Conservation (phyloP, 1,140 invertebrate genomes). For the Marisa cornuarietis region DNA sequence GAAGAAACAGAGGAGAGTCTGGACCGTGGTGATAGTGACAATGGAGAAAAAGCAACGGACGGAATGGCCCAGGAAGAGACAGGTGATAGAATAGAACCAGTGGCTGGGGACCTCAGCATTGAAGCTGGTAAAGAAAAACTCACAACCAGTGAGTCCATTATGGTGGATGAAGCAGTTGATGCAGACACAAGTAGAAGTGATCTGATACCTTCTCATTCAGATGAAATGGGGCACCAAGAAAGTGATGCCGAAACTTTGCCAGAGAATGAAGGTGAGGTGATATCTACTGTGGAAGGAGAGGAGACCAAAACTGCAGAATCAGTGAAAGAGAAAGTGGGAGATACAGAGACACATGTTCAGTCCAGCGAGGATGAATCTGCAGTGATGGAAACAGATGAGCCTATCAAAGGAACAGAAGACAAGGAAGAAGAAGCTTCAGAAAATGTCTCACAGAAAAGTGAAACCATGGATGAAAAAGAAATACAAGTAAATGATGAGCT, state of each 20-base stretch:
- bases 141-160: neutral
- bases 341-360: neutral
- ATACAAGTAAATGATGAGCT: conserved; percentile 1
- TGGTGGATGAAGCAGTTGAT: conserved; percentile 16
- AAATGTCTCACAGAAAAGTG: neutral
- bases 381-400: no score
- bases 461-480: conserved; percentile 7
- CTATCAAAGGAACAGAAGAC: no score
- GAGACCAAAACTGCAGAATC: no score
- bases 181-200: neutral
- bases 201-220: no score
- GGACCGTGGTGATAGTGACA: conserved; percentile 13
- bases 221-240: neutral
- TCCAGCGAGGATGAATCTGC: no score
- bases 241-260: conserved; percentile 6
- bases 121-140: neutral
- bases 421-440: no score
- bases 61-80: conserved; percentile 16
- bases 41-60: conserved; percentile 19
- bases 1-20: conserved; percentile 7
- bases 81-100: neutral
- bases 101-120: neutral
- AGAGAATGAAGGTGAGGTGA: neutral
- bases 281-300: no score
- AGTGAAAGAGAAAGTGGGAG: conserved; percentile 6